Percentiles rank a stretch among this genome's conserved stretches.
Conservation (phyloP, 1,140 invertebrate genomes). For the Ctenoplectra terminalis region DNA sequence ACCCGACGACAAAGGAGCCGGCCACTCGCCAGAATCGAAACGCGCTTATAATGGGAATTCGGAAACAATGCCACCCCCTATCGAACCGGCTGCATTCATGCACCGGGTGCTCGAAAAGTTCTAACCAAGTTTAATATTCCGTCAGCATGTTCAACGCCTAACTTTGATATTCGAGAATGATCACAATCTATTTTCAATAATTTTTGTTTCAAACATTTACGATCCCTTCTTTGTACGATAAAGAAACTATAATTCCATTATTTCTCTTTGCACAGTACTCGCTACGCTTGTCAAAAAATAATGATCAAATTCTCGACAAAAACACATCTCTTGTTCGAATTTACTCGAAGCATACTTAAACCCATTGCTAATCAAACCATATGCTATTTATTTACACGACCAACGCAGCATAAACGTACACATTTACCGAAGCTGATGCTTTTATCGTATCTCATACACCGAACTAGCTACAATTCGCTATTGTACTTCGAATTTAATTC, state of each 20-base stretch:
- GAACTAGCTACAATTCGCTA: too few relatives aligned
- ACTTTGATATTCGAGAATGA: not conserved
- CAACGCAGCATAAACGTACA: not conserved
- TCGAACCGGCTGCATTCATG: conserved; percentile 60
- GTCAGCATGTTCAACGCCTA: too few relatives aligned
- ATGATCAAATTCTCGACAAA: not conserved
- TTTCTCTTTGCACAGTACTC: too few relatives aligned
- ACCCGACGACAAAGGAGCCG: conserved; percentile 52
- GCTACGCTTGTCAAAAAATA: too few relatives aligned
- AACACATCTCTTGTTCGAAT: not conserved
- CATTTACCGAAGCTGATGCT: not conserved
- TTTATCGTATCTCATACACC: not conserved
- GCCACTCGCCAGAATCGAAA: conserved; percentile 51
- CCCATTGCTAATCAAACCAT: not conserved
- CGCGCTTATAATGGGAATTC: conserved; percentile 67
- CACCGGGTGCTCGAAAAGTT: conserved; percentile 38
- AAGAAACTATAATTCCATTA: too few relatives aligned
- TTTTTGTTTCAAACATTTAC: too few relatives aligned
- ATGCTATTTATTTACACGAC: not conserved
- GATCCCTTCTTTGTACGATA: too few relatives aligned
- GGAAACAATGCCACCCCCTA: conserved; percentile 68
- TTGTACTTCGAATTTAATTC: too few relatives aligned
- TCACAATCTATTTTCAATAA: not conserved
- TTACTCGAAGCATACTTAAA: not conserved
- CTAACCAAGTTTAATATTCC: too few relatives aligned